Percentiles rank a stretch among this genome's conserved stretches.
phyloP scores from a whole-genome alignment of 2,113 vertebrate species.

The Ciconia maguari region DNA sequence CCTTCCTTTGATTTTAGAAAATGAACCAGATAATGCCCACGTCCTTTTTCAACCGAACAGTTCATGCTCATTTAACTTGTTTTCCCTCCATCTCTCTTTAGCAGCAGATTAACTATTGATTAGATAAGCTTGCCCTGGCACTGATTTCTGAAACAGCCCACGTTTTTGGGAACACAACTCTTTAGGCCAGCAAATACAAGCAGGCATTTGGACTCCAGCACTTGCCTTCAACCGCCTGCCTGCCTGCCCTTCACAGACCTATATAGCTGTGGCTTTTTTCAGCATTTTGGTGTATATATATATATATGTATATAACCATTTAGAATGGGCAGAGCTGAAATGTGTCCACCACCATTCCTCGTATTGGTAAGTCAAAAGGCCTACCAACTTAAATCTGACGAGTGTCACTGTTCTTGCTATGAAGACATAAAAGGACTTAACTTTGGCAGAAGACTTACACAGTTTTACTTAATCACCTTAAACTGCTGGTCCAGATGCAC shows the following conservation, averaged over 20 bases:
- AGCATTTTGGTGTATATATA: accelerated
- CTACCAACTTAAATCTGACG: neutral
- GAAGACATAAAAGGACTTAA: neutral
- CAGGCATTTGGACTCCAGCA: neutral
- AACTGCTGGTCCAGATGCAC: neutral
- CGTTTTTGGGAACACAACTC: neutral
- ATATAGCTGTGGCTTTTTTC: neutral
- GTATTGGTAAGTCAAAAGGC: neutral
- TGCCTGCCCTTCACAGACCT: neutral
- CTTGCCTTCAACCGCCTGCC: neutral
- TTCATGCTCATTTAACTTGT: conserved; percentile 2
- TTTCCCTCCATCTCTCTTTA: neutral
- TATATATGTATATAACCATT: accelerated
- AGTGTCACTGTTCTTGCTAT: neutral
- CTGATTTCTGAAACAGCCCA: neutral
- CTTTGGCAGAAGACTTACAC: neutral
- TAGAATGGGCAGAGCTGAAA: neutral
- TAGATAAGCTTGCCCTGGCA: neutral
- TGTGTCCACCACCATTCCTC: neutral
- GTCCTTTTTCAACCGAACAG: neutral
- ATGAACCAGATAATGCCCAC: neutral
- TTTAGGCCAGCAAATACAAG: neutral
- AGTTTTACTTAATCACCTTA: neutral
- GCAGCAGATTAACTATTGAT: conserved; percentile 25
- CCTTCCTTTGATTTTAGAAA: conserved; percentile 23